Conservation (phyloP, 1,140 invertebrate genomes). For the Calosoma granatense region DNA sequence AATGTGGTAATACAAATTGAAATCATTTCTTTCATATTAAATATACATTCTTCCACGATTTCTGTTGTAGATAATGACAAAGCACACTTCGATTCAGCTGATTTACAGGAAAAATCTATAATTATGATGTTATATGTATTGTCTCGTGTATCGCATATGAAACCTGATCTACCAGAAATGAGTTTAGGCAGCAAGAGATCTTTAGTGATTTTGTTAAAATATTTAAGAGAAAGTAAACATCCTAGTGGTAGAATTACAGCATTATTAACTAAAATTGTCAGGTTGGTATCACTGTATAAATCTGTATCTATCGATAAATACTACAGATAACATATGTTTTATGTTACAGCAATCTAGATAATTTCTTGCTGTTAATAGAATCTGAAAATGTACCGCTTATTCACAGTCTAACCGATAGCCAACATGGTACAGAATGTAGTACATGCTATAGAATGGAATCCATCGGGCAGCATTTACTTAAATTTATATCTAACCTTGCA, state of each 20-base stretch:
- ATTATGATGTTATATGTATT: not conserved
- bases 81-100: not conserved
- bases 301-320: not conserved
- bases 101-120: not conserved
- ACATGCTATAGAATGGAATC: constrained; percentile 31
- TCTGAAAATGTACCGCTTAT: constrained; percentile 23
- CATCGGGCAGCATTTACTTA: constrained; percentile 33
- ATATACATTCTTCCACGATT: too few species aligned
- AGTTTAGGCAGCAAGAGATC: constrained; percentile 34
- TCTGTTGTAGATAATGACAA: not conserved
- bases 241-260: constrained; percentile 31
- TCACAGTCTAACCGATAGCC: constrained; percentile 20
- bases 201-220: constrained; percentile 29
- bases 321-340: constrained; percentile 1
- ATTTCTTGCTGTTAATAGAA: constrained; percentile 28
- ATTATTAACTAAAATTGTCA: constrained; percentile 34
- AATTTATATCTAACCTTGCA: constrained; percentile 36
- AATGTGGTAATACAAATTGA: not conserved
- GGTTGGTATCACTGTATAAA: constrained; percentile 24
- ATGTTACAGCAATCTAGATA: constrained; percentile 23
- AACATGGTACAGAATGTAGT: constrained; percentile 20
- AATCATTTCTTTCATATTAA: too few species aligned
- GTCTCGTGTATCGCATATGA: not conserved
- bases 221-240: constrained; percentile 13
- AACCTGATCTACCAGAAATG: constrained; percentile 30